Evolutionary conservation across 2,797 vertebrate genomes (phyloP).

Genomic region (Dermochelys coriacea): DNA sequence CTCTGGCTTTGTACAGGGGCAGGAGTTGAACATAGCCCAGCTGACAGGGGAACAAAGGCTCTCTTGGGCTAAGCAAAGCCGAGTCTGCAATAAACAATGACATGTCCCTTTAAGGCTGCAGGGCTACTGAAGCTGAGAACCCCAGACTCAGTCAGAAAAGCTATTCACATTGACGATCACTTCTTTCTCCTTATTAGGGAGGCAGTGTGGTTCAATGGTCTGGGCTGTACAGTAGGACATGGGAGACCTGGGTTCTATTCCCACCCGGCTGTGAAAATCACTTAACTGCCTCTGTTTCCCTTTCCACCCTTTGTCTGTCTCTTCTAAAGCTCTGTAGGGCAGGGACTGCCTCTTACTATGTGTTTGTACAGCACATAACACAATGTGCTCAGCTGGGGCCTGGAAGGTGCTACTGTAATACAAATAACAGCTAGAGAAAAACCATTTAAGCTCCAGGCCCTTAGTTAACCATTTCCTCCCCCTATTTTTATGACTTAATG

Average conservation of each 20-base stretch:
- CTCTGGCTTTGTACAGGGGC: background rate
- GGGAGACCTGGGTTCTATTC: background rate
- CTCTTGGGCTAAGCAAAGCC: background rate
- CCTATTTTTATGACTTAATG: background rate
- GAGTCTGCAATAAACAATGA: background rate
- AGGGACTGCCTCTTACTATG: background rate
- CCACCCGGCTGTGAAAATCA: fast-evolving
- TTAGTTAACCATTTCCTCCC: conserved; percentile 8
- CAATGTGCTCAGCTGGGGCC: background rate
- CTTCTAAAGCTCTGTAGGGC: background rate
- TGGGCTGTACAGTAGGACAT: background rate
- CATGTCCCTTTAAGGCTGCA: background rate
- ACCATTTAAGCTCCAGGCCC: background rate
- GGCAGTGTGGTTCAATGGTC: background rate
- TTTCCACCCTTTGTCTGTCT: background rate
- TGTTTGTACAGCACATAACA: background rate
- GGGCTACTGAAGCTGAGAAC: background rate
- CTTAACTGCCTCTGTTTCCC: background rate
- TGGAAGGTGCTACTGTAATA: background rate
- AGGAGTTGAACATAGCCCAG: background rate
- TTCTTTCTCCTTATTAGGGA: background rate
- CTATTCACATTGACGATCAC: fast-evolving
- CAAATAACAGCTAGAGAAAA: background rate
- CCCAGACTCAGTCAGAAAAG: background rate
- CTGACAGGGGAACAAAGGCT: background rate